These are phyloP conservation scores for Oceanodroma leucorhoa DNA, from an alignment of 2,797 vertebrate genomes.

Conservation along the genomic window DNA sequence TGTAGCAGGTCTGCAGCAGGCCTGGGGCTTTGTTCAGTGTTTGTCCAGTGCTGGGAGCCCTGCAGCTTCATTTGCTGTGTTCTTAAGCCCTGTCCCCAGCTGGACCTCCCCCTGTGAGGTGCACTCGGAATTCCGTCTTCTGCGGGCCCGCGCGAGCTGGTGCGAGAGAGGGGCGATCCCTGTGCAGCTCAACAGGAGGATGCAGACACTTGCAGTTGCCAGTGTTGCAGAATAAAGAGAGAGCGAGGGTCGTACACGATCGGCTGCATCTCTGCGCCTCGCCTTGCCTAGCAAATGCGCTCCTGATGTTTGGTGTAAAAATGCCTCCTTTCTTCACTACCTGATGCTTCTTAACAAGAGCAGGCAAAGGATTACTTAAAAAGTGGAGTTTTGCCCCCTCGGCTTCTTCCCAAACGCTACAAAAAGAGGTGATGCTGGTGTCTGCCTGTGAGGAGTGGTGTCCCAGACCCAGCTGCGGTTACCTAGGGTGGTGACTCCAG, in stretches of 20 bases:
- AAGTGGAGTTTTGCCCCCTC: neutral
- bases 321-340: neutral
- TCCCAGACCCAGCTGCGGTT: neutral
- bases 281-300: neutral
- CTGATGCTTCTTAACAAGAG: neutral
- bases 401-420: neutral
- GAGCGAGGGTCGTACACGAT: rapidly evolving
- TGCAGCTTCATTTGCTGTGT: neutral
- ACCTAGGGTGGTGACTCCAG: neutral
- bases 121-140: neutral
- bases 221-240: too few species aligned
- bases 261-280: neutral
- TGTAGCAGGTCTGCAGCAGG: neutral
- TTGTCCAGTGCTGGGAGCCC: neutral
- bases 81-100: neutral
- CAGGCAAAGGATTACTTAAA: neutral
- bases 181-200: neutral
- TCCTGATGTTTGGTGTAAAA: neutral
- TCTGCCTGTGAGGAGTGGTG: neutral
- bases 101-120: neutral
- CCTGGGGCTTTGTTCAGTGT: neutral
- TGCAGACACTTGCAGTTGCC: neutral
- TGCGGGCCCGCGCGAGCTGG: neutral
- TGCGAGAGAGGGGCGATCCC: neutral
- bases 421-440: neutral